Percentiles rank a stretch among this genome's conserved stretches.
Conservation (phyloP, 1,140 invertebrate genomes). For the Andrena cerasifolii region DNA sequence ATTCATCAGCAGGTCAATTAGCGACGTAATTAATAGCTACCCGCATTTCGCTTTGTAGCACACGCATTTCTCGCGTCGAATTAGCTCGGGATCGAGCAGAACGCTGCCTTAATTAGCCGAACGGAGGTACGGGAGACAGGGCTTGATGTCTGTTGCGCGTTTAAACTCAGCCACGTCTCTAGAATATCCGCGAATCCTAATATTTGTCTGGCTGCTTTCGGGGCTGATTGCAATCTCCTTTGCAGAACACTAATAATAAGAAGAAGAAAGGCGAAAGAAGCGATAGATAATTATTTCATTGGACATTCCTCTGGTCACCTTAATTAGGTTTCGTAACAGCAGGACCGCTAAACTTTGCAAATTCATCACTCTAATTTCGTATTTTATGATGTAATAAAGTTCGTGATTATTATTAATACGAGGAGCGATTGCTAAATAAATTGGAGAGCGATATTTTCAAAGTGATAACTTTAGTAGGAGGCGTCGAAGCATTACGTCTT, state of each 20-base stretch:
- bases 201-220: not conserved
- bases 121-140: slow-evolving; percentile 19
- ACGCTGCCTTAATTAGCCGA: slow-evolving; percentile 42
- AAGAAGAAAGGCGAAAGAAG: not conserved
- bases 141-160: not conserved
- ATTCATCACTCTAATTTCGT: no score
- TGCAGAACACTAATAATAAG: not conserved
- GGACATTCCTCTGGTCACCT: no score
- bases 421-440: no score
- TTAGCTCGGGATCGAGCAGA: slow-evolving; percentile 31
- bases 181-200: not conserved
- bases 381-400: no score
- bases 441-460: no score
- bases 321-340: no score
- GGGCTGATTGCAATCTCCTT: not conserved
- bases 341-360: no score
- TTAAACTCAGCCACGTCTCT: no score
- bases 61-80: slow-evolving; percentile 43
- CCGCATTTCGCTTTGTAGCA: slow-evolving; percentile 35
- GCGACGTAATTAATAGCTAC: slow-evolving; percentile 52
- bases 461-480: no score
- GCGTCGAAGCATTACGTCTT: no score
- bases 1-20: slow-evolving; percentile 38
- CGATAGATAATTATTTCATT: no score
- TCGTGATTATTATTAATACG: no score